These are phyloP conservation scores for Fundulus diaphanus DNA, from an alignment of 2,797 vertebrate species.

Conservation along the genomic window DNA sequence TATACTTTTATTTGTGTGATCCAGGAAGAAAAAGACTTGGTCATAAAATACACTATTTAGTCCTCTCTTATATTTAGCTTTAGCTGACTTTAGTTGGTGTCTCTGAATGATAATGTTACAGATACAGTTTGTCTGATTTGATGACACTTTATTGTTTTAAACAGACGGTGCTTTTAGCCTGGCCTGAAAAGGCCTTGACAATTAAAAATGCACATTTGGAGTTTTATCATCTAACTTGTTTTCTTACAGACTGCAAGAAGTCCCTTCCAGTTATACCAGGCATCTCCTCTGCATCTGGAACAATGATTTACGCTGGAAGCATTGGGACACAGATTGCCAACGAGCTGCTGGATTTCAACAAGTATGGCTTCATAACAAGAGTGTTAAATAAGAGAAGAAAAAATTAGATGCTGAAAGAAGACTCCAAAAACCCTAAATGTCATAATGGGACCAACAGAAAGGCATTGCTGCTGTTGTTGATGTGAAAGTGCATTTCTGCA, in stretches of 20 bases:
- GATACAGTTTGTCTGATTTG: neutral
- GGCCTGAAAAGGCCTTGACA: neutral
- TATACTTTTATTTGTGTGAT: neutral
- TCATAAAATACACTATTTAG: no score
- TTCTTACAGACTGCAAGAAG: constrained; percentile 81
- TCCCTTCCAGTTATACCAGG: constrained; percentile 85
- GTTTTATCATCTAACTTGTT: constrained; percentile 2
- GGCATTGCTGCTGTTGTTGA: neutral
- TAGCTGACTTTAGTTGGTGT: neutral
- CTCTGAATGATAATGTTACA: neutral
- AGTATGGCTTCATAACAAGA: constrained; percentile 73
- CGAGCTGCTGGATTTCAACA: constrained; percentile 90
- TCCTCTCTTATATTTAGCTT: no score
- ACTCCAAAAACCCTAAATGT: neutral
- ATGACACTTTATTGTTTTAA: neutral
- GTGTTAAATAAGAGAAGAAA: neutral
- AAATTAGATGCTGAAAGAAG: neutral
- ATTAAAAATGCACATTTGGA: neutral
- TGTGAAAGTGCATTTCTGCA: neutral
- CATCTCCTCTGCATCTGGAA: constrained; percentile 80
- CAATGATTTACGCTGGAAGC: constrained; percentile 89
- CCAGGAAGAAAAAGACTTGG: neutral
- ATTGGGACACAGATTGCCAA: constrained; percentile 92
- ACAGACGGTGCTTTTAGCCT: neutral
- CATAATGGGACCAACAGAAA: neutral